A percentile compares a stretch with the other conserved stretches of the same genome.
These are phyloP conservation scores for Pachypsylla venusta DNA, from an alignment of 1,140 invertebrate species.

Conservation along the genomic window DNA sequence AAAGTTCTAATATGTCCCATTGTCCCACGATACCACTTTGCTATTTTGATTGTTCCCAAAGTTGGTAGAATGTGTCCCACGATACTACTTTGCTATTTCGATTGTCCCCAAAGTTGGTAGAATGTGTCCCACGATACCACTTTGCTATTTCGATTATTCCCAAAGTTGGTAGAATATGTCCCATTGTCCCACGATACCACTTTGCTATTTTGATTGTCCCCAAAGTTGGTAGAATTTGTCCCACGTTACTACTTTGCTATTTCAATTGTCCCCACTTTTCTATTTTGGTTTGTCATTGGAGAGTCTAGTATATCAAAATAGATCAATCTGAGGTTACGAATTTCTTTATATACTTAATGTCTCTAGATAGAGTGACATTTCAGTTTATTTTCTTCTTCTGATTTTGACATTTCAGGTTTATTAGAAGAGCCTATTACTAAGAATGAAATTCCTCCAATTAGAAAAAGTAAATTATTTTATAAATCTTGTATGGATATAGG, in stretches of 20 bases:
- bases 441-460: conserved; percentile 52
- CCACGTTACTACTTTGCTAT: not conserved
- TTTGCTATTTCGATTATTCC: no score
- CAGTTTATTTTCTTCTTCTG: not conserved
- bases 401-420: conserved; percentile 35
- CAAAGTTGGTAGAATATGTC: no score
- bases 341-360: not conserved
- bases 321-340: not conserved
- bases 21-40: no score
- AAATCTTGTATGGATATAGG: conserved; percentile 73
- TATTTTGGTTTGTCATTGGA: not conserved
- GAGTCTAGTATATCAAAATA: not conserved
- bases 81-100: no score
- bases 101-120: no score
- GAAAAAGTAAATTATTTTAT: conserved; percentile 72
- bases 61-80: no score
- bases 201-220: no score
- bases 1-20: no score
- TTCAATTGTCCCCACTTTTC: not conserved
- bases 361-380: not conserved
- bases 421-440: conserved; percentile 48
- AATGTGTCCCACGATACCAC: no score
- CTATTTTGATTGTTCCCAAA: no score
- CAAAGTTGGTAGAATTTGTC: not conserved
- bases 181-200: no score